These are phyloP conservation scores for Hippocampus comes DNA, from an alignment of 2,113 vertebrate species.

Conservation along the genomic window DNA sequence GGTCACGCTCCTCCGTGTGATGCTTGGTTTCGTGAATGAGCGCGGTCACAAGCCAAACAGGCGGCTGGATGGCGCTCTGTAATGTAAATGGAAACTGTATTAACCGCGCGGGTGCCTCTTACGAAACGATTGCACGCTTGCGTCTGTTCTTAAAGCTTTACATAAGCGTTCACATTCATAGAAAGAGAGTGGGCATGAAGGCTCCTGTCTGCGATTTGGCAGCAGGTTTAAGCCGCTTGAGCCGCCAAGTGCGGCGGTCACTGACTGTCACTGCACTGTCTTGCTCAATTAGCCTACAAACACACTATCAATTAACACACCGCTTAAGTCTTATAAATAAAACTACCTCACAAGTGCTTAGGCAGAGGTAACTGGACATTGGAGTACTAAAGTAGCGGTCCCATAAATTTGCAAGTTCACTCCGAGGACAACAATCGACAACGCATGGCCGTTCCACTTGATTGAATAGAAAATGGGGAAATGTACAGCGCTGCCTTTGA, in stretches of 20 bases:
- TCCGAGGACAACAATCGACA: neutral
- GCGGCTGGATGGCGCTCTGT: neutral
- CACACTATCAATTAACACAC: slow-evolving; percentile 10
- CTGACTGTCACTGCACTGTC: slow-evolving; percentile 29
- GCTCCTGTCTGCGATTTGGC: neutral
- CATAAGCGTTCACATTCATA: neutral
- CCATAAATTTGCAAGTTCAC: neutral
- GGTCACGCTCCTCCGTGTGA: slow-evolving; percentile 44
- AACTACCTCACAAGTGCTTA: slow-evolving; percentile 3
- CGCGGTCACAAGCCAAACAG: slow-evolving; percentile 14
- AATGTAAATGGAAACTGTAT: neutral
- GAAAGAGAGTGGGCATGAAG: neutral
- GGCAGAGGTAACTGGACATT: neutral
- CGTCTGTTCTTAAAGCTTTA: neutral
- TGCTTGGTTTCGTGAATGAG: slow-evolving; percentile 48
- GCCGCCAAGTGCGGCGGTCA: slow-evolving; percentile 14
- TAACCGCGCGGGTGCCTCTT: neutral
- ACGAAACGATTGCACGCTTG: neutral
- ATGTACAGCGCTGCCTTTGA: too few species aligned
- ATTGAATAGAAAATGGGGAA: too few species aligned
- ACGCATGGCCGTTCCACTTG: too few species aligned
- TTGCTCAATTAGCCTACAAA: slow-evolving; percentile 44
- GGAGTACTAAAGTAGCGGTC: neutral
- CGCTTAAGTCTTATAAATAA: neutral
- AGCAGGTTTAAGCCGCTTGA: slow-evolving; percentile 33